Conservation (phyloP, 1,140 invertebrate genomes). For the Akabosia matsudoensis region DNA sequence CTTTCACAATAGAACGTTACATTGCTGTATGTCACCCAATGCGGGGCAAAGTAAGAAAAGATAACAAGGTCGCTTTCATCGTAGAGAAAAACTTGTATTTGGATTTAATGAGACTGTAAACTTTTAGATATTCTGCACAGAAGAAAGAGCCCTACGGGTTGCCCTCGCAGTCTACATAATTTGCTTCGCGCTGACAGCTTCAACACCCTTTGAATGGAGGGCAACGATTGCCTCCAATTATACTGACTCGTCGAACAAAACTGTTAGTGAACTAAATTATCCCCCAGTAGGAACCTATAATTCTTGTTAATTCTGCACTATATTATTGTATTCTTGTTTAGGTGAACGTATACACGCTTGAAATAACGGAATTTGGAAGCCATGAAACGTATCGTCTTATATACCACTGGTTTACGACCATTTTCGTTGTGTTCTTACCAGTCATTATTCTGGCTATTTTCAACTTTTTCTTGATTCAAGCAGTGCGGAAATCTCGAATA, state of each 20-base stretch:
- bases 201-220: slow-evolving; percentile 65
- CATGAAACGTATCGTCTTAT: slow-evolving; percentile 60
- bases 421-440: slow-evolving; percentile 67
- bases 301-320: background rate
- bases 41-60: slow-evolving; percentile 59
- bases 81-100: background rate
- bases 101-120: background rate
- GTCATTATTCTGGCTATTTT: slow-evolving; percentile 65
- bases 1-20: slow-evolving; percentile 65
- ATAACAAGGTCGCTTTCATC: background rate
- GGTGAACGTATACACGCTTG: slow-evolving; percentile 26
- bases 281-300: too few species aligned
- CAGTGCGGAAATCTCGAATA: slow-evolving; percentile 53
- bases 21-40: slow-evolving; percentile 74
- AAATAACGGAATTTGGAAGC: slow-evolving; percentile 52
- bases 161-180: slow-evolving; percentile 62
- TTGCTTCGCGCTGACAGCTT: slow-evolving; percentile 62
- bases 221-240: slow-evolving; percentile 47
- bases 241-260: slow-evolving; percentile 41
- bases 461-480: slow-evolving; percentile 66
- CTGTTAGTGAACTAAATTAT: slow-evolving; percentile 26
- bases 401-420: slow-evolving; percentile 66
- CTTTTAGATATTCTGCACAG: slow-evolving; percentile 53
- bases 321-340: background rate
- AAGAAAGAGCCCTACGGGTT: slow-evolving; percentile 55